Base-by-base conservation (phyloP, 2,113 vertebrate species). In the Pelodiscus sinensis region DNA sequence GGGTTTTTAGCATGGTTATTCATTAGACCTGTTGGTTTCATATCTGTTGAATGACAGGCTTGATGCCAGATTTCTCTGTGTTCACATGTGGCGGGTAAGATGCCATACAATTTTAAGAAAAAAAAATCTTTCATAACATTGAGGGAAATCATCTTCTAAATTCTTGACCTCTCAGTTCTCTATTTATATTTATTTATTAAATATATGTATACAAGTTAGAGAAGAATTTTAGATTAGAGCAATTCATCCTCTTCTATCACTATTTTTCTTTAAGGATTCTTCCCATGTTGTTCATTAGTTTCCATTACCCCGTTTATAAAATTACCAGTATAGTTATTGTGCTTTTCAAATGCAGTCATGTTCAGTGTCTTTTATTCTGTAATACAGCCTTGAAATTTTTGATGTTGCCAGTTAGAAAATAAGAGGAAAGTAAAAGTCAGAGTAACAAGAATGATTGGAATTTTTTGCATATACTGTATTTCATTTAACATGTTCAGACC, bases 361-460 rank as follows among this genome's bases (percentile, higher is more conserved):
- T 78, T 88, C 18, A 21, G 31, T 82, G 38, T 90, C 85, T 71
- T 2, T 50, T 83, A 38, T 68, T 58, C 71, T 29, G 3, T 44
- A 84, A 52, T 79, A 71, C 38, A 79, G n/a, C 7, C 15, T 86
- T 87, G 81, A 79, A 85, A 1, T 3, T 44, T 92, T 96, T 95
- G 89, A 96, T 97, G 97, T 96, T 78, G 87, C 92, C 90, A 96
- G 90, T 96, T 95, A 97, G 91, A 96, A 97, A 94, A 92, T 95
- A 83, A 55, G 85, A 91, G 90, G 88, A 86, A 94, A 92, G 92
- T 38, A 79, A 31, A 94, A 90, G 90, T 83, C 92, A 93, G 87
- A 96, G 88, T 84, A 90, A 14, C 87, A 96, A 98, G 97, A 97
- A 98, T 94, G 58, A 62, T 81, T 98, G 94, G 87, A 98, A 98